Evolutionary conservation across 2,113 vertebrate species (phyloP).

Genomic region (Physeter macrocephalus): DNA sequence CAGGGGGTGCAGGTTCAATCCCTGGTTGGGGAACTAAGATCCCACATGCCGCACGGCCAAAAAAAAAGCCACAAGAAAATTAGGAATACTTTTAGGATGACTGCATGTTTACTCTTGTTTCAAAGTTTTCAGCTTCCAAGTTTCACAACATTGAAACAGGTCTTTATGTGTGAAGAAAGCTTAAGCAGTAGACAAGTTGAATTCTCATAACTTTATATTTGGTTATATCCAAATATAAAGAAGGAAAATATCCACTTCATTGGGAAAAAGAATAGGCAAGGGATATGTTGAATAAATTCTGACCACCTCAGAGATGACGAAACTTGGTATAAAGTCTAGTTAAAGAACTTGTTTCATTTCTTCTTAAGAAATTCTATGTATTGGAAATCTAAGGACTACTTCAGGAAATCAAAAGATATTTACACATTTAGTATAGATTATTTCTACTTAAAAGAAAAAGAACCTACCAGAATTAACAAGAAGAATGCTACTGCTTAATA

Average conservation of each 20-base stretch:
- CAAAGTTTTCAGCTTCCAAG: neutral
- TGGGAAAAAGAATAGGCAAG: slow-evolving; percentile 4
- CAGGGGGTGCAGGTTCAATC: too few species aligned
- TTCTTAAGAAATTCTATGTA: neutral
- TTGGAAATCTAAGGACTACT: neutral
- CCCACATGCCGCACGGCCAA: too few species aligned
- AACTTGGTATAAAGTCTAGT: neutral
- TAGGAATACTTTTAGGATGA: neutral
- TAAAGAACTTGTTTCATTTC: slow-evolving; percentile 22
- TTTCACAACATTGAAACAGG: neutral
- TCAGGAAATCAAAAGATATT: neutral
- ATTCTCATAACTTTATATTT: neutral
- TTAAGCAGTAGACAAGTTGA: neutral
- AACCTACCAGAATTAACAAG: neutral
- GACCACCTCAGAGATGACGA: neutral
- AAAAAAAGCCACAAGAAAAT: neutral
- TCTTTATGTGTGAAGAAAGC: neutral
- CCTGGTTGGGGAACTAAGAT: too few species aligned
- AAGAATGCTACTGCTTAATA: neutral
- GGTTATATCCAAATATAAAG: neutral
- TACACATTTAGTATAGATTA: neutral
- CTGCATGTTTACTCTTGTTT: neutral
- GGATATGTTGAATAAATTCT: neutral
- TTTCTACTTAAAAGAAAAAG: neutral
- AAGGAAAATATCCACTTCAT: neutral